Conservation (phyloP, 1,140 invertebrate species). For the Delia radicum region DNA sequence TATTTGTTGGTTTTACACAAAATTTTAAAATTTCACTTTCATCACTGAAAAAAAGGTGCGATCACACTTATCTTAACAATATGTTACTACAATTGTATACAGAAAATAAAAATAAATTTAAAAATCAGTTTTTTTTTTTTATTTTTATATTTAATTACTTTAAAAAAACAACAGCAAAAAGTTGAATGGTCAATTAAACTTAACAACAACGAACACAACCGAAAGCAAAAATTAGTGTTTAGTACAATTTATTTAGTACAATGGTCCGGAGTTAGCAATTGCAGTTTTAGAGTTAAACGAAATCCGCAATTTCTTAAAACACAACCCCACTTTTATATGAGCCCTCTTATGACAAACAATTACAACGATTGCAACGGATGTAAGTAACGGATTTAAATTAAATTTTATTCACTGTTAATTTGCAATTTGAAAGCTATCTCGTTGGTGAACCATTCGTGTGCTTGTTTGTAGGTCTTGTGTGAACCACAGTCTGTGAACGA, state of each 20-base stretch:
- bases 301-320: too few species aligned
- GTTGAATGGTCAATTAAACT: background rate
- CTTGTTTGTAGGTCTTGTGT: background rate
- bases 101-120: background rate
- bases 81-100: background rate
- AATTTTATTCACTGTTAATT: background rate
- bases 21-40: background rate
- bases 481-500: background rate
- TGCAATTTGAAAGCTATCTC: background rate
- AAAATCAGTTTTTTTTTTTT: background rate
- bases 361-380: too few species aligned
- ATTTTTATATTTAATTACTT: background rate
- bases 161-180: background rate
- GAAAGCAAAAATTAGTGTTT: too few species aligned
- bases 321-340: too few species aligned
- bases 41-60: background rate
- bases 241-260: too few species aligned
- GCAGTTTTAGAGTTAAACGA: too few species aligned
- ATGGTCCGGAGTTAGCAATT: too few species aligned
- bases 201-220: background rate
- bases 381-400: too few species aligned
- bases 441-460: background rate
- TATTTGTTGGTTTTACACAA: background rate
- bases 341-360: too few species aligned
- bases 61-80: background rate